These are phyloP conservation scores for Caenorhabditis sp. DNA, from an alignment of 2,888 invertebrate genomes.

Conservation along the genomic window DNA sequence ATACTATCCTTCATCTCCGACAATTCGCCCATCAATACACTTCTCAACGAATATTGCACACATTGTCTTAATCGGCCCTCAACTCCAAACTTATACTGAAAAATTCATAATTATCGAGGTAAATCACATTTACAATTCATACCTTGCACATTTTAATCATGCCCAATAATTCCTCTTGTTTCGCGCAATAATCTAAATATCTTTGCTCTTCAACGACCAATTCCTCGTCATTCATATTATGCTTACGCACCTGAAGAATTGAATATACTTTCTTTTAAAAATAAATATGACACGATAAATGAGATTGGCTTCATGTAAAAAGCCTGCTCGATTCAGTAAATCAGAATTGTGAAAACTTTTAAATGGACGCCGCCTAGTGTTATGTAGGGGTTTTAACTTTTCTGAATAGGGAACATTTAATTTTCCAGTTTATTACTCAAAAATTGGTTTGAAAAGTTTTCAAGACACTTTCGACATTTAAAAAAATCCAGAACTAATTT, in stretches of 20 bases:
- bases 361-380: too few relatives aligned
- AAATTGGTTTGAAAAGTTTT: background rate
- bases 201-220: conserved; percentile 15
- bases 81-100: conserved; percentile 47
- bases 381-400: too few relatives aligned
- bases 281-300: too few relatives aligned
- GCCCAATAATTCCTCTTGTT: background rate
- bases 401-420: too few relatives aligned
- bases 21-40: conserved; percentile 46
- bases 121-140: background rate
- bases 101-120: background rate
- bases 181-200: conserved; percentile 12
- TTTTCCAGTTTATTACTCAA: too few relatives aligned
- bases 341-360: too few relatives aligned
- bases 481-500: too few relatives aligned
- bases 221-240: conserved; percentile 9
- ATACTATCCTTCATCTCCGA: conserved; percentile 77
- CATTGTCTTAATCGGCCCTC: conserved; percentile 37
- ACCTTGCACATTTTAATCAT: conserved; percentile 2
- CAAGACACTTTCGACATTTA: too few relatives aligned
- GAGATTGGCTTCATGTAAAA: too few relatives aligned
- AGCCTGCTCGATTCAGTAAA: too few relatives aligned
- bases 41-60: conserved; percentile 37
- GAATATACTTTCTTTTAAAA: too few relatives aligned
- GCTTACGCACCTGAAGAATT: background rate